Base-by-base conservation (phyloP, 2,797 vertebrate species). In the Acrossocheilus wenchowensis region DNA sequence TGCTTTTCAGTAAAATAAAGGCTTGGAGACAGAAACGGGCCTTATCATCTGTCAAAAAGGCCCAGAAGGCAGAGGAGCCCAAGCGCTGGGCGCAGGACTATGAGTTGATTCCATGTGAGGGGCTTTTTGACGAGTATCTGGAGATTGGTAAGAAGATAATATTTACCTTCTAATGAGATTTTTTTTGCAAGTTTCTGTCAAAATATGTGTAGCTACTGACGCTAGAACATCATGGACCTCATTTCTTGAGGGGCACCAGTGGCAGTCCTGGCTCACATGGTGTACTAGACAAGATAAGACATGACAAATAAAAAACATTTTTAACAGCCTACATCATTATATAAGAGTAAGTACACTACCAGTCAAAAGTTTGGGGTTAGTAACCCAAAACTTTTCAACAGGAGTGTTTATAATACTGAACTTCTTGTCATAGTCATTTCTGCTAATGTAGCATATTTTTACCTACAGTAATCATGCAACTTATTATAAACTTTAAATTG, bases 51-150 rank as follows among this genome's bases (percentile, higher is more conserved):
- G 92, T 95, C 79, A 83, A 92, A 74, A 95, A 94, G 2, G 79
- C 81, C 5, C 92, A 94, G 87, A 79, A 87, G 1, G 84, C 91
- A 23, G 92, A 90, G 43, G 93, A 95, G 89, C 90, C 92, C 74
- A 89, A 71, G 54, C 81, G 90, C 12, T 96, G 96, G 95, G 95
- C 96, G 88, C 93, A 96, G 43, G 96, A 96, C 87, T 96, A 94
- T 75, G 94, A 96, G 87, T 92, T 96, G 85, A 93, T 96, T 2
- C 90, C 95, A 43, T 94, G 93, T 66, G 94, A 95, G 87, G 96
- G 95, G 17, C 93, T 96, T 54, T 97, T 96, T 81, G 96, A 96
- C 15, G 96, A 97, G 74, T 96, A 96, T 89, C 93, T 96, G 87
- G 95, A 96, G 92, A 96, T 96, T 92, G 96, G 96, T 95, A 82